Evolutionary conservation across 1,140 invertebrate species (phyloP).

Genomic region (Lethocerus indicus): DNA sequence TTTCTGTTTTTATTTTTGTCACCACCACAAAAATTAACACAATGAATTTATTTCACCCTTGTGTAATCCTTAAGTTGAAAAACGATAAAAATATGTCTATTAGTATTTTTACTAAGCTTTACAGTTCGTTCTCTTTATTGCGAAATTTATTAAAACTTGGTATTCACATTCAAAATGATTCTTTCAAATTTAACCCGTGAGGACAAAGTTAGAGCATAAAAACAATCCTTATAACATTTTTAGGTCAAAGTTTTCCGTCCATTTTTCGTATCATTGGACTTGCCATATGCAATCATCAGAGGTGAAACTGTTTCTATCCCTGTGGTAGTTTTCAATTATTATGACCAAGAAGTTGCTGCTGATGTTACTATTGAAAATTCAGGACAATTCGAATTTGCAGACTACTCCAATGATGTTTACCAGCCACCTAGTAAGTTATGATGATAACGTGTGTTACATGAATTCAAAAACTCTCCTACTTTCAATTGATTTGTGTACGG

Average conservation of each 20-base stretch:
- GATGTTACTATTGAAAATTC: constrained; percentile 73
- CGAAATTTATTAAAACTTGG: too few species aligned
- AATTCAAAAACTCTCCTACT: not conserved
- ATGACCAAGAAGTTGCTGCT: constrained; percentile 56
- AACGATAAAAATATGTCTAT: too few species aligned
- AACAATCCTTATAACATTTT: constrained; percentile 13
- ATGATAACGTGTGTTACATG: not conserved
- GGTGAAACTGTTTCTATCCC: constrained; percentile 84
- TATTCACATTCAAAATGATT: too few species aligned
- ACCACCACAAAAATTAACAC: too few species aligned
- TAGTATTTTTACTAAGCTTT: too few species aligned
- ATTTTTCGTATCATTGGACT: constrained; percentile 69
- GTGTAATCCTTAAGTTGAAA: too few species aligned
- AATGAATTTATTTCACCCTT: too few species aligned
- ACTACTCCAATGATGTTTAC: constrained; percentile 48
- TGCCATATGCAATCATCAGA: constrained; percentile 78
- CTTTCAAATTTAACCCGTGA: too few species aligned
- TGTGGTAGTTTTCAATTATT: constrained; percentile 84
- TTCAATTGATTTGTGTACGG: not conserved
- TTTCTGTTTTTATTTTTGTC: too few species aligned
- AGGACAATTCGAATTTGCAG: constrained; percentile 66
- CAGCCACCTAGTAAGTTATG: constrained; percentile 33
- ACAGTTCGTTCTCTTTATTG: too few species aligned
- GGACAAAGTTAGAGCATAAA: too few species aligned
- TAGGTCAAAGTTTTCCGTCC: constrained; percentile 70